Base-by-base conservation (phyloP, 2,113 vertebrate genomes). In the Sterna hirundo region DNA sequence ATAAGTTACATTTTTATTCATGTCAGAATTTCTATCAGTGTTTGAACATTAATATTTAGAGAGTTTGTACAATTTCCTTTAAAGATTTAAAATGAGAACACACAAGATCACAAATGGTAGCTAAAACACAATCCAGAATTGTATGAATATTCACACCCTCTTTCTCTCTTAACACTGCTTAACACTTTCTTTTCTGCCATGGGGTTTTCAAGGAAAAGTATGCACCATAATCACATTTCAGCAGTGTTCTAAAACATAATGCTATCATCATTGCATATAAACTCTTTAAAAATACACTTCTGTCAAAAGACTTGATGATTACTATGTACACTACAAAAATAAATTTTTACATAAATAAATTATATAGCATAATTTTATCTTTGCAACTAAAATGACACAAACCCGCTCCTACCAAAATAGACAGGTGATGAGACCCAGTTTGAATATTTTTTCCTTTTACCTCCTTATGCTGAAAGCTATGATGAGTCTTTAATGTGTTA, bases 311-410 rank as follows among this genome's bases (percentile, higher is more conserved):
- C 98, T 99, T 99, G 99, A 99, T 98, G 98, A 98, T 99, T 99
- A 99, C 98, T 99, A 99, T 99, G 98, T 99, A 99, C 99, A 99
- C 99, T 99, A 99, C 99, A 99, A 99, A 99, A 99, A 99, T 99
- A 99, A 99, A 99, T 99, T 99, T 99, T 99, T 99, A 99, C 99
- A 99, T 99, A 99, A 99, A 99, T 99, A 99, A 99, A 99, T 99
- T 99, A 99, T 99, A 99, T 99, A 99, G 99, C 99, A 99, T 99
- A 99, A 98, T 99, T 99, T 99, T 99, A 99, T 99, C 99, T 99
- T 99, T 99, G 99, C 99, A 99, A 99, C 98, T 98, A 99, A 99
- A 99, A 99, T 98, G 98, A 98, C 98, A 99, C 98, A 99, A 98
- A 98, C 98, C 98, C 98, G 98, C 94, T 92, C 89, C 98, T 95